A percentile compares a stretch with the other conserved stretches of the same genome.
Conservation (phyloP, 2,888 invertebrate genomes). For the Coelogynopora nodosa region DNA sequence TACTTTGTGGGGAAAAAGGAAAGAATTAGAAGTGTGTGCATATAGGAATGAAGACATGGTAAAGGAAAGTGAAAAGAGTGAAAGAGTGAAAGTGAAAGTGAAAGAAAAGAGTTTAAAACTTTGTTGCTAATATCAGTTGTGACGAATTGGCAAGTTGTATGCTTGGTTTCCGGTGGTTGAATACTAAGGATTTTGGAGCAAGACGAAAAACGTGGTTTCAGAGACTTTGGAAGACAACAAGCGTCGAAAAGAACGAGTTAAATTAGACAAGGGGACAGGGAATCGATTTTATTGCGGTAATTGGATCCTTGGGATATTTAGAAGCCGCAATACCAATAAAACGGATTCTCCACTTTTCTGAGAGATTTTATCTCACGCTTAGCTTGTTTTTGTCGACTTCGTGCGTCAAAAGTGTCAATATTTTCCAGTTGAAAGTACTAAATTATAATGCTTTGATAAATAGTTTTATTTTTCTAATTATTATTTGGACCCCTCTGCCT, state of each 20-base stretch:
- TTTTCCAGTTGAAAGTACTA: background rate
- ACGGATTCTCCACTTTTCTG: background rate
- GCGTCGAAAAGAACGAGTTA: background rate
- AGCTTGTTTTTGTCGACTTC: background rate
- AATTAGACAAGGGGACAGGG: background rate
- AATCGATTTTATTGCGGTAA: slow-evolving; percentile 2
- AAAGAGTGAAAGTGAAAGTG: too few species aligned
- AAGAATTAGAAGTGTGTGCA: background rate
- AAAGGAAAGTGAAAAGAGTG: background rate
- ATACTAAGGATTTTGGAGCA: background rate
- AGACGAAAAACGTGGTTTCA: background rate
- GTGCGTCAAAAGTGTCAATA: background rate
- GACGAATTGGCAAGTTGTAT: background rate
- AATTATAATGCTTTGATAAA: too few species aligned
- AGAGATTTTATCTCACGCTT: background rate
- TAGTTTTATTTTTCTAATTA: too few species aligned
- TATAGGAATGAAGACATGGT: background rate
- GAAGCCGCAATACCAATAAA: background rate
- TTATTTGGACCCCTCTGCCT: too few species aligned
- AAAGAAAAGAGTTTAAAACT: background rate
- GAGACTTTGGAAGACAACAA: background rate
- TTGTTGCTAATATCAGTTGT: background rate
- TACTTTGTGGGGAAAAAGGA: background rate
- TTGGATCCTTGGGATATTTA: slow-evolving; percentile 14
- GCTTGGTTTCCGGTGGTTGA: background rate